These are phyloP conservation scores for Pangasius sanitwongsei DNA, from an alignment of 2,797 vertebrate genomes.

Conservation along the genomic window DNA sequence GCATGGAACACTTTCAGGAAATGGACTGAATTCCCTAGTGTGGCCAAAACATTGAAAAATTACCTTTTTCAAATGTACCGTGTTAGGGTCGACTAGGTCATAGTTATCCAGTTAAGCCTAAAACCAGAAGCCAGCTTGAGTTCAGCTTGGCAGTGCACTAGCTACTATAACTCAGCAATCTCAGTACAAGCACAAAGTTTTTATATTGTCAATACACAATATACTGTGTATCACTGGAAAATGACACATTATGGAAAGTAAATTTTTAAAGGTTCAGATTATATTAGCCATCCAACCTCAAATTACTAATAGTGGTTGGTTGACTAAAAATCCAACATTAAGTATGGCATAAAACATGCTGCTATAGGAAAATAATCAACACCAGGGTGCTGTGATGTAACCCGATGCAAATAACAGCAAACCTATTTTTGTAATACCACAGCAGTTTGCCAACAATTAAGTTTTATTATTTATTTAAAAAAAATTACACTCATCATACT, in stretches of 20 bases:
- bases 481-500: not conserved
- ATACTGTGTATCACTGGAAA: not conserved
- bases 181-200: not conserved
- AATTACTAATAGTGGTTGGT: not conserved
- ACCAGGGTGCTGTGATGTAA: not conserved
- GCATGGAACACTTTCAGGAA: not conserved
- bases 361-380: not conserved
- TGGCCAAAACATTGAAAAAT: not conserved
- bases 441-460: not conserved
- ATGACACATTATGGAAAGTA: not conserved
- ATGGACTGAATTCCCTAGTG: not conserved
- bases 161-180: too few relatives aligned
- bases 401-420: not conserved
- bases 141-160: too few relatives aligned
- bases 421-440: not conserved
- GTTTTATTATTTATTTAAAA: too few relatives aligned
- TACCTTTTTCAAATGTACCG: not conserved
- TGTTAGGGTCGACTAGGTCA: not conserved
- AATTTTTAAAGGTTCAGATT: not conserved
- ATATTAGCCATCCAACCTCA: not conserved
- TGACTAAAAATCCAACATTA: not conserved
- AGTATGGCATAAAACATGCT: not conserved
- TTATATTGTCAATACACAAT: not conserved
- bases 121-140: too few relatives aligned
- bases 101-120: not conserved